Base-by-base conservation (phyloP, 64 coral and sea anemone species). In the Anthopleura sola region DNA sequence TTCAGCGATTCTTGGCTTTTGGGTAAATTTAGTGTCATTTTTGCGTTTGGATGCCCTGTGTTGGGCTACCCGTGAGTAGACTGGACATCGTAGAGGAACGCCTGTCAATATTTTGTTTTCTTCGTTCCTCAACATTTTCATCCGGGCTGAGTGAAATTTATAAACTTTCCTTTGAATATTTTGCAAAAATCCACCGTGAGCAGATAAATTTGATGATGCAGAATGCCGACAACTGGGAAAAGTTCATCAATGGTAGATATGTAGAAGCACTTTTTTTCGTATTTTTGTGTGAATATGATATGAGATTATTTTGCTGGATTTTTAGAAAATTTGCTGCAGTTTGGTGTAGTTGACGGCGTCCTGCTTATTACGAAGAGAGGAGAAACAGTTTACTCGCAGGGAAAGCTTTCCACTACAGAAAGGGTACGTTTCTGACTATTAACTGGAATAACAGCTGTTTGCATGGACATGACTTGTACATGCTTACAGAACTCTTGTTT, bases 311-410 rank as follows among this genome's bases (percentile, higher is more conserved):
- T 80, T 44, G 37, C 24, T 87, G 50, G 58, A 38, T 56, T 34
- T 57, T 19, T 56, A 94, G 92, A 85, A 17, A 80, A 95, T 31
- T 79, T 95, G 56, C 54, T 91, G 46, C 57, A 40, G 23, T 90
- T 82, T 80, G 54, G 76, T 56, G 50, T 91, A 54, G 37, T 91
- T 18, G 89, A 95, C 91, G 93, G 93, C 47, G 26, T 95, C 24
- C 86, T 85, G 50, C 60, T 95, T 36, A 46, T 95, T 48, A 95
- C 89, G n/a, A 91, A 91, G 49, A 86, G 82, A 17, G 81, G 85
- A 32, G 82, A 95, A 34, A 37, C 49, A 55, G 83, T 95, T 14
- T 95, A 82, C 62, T 91, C 85, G 29, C 66, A 80, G 29, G 93
- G 93, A 77, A 84, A 86, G 17, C 82, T 95, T 15, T 77, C 82